These are phyloP conservation scores for Acanthis flammea DNA, from an alignment of 2,797 vertebrate species.

Conservation along the genomic window DNA sequence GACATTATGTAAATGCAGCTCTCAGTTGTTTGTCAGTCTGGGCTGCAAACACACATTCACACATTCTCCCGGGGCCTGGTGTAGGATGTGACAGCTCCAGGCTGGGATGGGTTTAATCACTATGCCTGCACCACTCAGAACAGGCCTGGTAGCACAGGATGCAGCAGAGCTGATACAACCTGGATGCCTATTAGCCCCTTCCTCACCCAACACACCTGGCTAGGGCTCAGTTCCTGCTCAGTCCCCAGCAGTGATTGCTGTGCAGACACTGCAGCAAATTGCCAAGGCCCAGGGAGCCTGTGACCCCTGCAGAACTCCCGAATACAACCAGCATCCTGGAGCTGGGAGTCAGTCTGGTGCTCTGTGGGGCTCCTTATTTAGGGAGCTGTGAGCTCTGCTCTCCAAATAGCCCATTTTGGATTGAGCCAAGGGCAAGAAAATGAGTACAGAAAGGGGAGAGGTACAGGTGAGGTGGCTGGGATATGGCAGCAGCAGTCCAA, in stretches of 20 bases:
- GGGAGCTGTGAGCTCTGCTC: not conserved
- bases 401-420: not conserved
- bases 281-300: not conserved
- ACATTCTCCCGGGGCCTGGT: not conserved
- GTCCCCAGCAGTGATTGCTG: not conserved
- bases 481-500: not conserved
- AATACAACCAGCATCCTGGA: not conserved
- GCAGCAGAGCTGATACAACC: not conserved
- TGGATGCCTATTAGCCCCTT: not conserved
- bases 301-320: not conserved
- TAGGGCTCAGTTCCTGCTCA: not conserved
- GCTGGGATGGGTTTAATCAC: not conserved
- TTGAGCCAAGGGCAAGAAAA: not conserved
- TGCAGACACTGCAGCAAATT: not conserved
- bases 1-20: constrained; percentile 3
- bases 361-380: not conserved
- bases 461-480: not conserved
- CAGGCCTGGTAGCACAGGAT: not conserved
- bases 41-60: constrained; percentile 7
- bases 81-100: not conserved
- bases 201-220: not conserved
- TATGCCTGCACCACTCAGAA: not conserved
- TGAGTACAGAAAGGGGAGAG: not conserved
- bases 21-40: not conserved
- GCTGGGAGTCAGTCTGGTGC: not conserved